These are phyloP conservation scores for Cyprinodon tularosa DNA, from an alignment of 2,113 vertebrate species.

Conservation along the genomic window DNA sequence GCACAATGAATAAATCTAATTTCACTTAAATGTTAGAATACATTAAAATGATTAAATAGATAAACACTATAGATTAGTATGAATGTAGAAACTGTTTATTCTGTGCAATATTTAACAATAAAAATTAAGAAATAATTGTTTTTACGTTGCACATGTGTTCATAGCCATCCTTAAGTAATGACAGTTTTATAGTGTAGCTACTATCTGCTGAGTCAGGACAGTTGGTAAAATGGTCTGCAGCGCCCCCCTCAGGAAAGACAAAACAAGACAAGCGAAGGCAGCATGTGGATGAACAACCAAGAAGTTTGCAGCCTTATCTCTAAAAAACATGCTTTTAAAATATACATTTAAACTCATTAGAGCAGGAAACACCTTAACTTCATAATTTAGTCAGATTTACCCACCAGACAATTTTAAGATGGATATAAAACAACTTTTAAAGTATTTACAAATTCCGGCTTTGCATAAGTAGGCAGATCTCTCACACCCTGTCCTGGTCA, in stretches of 20 bases:
- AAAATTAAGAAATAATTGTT: too few species aligned
- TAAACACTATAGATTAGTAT: not conserved
- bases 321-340: not conserved
- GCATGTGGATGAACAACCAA: not conserved
- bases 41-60: not conserved
- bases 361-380: not conserved
- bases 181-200: slow-evolving; percentile 1
- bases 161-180: slow-evolving; percentile 1
- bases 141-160: slow-evolving; percentile 10
- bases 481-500: too few species aligned
- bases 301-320: not conserved
- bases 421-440: not conserved
- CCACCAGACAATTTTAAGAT: not conserved
- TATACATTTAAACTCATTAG: too few species aligned
- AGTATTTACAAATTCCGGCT: too few species aligned
- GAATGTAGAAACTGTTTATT: not conserved
- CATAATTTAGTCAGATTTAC: not conserved
- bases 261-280: not conserved
- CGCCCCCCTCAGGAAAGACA: slow-evolving; percentile 63
- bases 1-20: not conserved
- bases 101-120: not conserved
- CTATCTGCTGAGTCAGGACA: slow-evolving; percentile 1
- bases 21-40: not conserved
- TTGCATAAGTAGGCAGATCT: too few species aligned
- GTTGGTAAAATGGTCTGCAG: slow-evolving; percentile 66